These are phyloP conservation scores for Probosciger aterrimus DNA, from an alignment of 2,113 vertebrate genomes.

Conservation along the genomic window DNA sequence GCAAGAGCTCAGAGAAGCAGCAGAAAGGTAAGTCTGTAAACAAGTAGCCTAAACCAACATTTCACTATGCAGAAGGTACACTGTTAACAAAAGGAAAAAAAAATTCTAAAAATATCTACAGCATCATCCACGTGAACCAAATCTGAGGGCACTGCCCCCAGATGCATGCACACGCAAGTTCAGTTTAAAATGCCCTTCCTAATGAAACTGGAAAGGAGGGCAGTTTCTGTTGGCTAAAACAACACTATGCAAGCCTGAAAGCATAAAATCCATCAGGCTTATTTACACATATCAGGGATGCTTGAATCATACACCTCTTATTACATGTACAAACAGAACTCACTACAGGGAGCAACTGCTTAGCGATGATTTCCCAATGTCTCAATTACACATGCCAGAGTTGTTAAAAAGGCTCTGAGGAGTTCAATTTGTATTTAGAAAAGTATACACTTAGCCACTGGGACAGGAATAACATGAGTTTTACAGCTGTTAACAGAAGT, in stretches of 20 bases:
- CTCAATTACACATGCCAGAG: background rate
- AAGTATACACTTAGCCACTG: background rate
- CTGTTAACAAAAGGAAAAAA: background rate
- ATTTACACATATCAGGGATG: background rate
- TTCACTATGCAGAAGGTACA: background rate
- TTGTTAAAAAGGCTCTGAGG: background rate
- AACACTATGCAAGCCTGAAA: background rate
- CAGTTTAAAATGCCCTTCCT: background rate
- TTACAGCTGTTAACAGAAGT: constrained; percentile 8
- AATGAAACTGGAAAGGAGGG: background rate
- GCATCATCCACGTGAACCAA: background rate
- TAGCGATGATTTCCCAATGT: background rate
- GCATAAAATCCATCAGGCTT: background rate
- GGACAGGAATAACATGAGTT: background rate
- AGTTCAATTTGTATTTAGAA: background rate
- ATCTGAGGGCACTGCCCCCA: background rate
- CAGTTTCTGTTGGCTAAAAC: background rate
- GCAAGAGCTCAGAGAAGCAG: background rate
- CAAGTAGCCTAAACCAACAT: background rate
- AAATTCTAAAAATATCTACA: background rate
- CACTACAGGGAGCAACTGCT: background rate
- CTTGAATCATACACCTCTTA: background rate
- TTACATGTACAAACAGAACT: background rate
- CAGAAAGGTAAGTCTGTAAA: background rate
- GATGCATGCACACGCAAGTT: background rate